Conservation (phyloP, 2,113 vertebrate genomes). For the Ellobius talpinus region DNA sequence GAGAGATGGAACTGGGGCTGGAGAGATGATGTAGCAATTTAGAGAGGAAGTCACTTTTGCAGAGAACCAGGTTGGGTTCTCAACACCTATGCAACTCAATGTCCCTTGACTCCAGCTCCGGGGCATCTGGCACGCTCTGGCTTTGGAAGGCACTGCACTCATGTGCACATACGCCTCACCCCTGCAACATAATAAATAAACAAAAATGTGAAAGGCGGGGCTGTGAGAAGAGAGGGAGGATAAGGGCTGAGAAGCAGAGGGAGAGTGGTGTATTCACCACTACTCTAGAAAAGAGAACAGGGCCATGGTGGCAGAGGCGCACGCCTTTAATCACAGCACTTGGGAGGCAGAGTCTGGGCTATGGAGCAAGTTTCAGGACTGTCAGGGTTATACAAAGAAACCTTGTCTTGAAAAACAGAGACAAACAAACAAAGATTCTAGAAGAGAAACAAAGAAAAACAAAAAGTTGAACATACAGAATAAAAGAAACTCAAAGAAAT, state of each 20-base stretch:
- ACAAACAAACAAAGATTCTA: background rate
- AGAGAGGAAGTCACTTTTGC: background rate
- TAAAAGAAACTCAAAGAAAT: background rate
- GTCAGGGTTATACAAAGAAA: background rate
- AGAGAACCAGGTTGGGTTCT: background rate
- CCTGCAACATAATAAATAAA: background rate
- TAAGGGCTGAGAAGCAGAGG: background rate
- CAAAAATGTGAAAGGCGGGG: too few relatives aligned
- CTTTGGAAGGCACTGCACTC: background rate
- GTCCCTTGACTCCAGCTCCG: background rate
- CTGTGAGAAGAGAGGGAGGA: background rate
- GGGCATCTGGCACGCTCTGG: background rate
- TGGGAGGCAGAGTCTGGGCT: background rate
- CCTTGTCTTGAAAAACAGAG: background rate
- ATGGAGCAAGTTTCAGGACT: background rate
- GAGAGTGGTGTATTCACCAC: background rate
- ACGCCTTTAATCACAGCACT: background rate
- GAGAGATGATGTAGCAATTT: background rate
- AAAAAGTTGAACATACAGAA: background rate
- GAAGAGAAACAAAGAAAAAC: background rate
- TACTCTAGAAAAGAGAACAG: background rate
- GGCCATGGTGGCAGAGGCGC: rapidly evolving
- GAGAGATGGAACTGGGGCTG: background rate
- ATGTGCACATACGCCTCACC: background rate
- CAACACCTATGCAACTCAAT: background rate